A percentile compares a stretch with the other conserved stretches of the same genome.
phyloP scores from a whole-genome alignment of 2,888 invertebrate species.

The Apotomis capreana region DNA sequence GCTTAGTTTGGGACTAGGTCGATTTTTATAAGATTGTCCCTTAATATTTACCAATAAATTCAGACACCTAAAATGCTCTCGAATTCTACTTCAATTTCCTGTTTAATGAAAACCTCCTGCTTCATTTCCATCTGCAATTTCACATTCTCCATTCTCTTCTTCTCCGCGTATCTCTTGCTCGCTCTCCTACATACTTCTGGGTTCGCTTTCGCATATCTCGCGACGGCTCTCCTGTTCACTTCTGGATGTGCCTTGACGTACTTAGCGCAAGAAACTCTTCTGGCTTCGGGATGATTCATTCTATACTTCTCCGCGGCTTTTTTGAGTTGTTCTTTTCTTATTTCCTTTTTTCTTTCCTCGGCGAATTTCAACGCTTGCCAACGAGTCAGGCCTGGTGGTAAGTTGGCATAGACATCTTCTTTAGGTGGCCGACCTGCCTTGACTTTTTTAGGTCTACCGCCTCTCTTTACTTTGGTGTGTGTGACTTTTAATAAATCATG shows the following conservation, averaged over 20 bases:
- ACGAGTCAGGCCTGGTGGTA: not conserved
- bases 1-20: too few species aligned
- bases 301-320: not conserved
- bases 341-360: not conserved
- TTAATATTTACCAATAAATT: too few species aligned
- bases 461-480: not conserved
- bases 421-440: not conserved
- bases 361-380: not conserved
- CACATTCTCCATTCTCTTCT: not conserved
- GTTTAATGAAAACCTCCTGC: not conserved
- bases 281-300: not conserved
- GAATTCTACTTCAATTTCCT: not conserved
- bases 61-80: constrained; percentile 11
- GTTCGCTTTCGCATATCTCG: too few species aligned
- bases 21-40: too few species aligned
- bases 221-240: too few species aligned
- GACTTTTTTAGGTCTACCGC: not conserved
- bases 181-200: not conserved
- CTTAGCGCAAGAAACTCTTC: not conserved
- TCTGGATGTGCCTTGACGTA: not conserved
- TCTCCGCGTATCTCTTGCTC: not conserved
- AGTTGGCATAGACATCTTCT: constrained; percentile 1
- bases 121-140: not conserved
- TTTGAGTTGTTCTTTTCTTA: not conserved
- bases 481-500: not conserved